phyloP scores from a whole-genome alignment of 2,797 vertebrate species.

The Cyprinella venusta region DNA sequence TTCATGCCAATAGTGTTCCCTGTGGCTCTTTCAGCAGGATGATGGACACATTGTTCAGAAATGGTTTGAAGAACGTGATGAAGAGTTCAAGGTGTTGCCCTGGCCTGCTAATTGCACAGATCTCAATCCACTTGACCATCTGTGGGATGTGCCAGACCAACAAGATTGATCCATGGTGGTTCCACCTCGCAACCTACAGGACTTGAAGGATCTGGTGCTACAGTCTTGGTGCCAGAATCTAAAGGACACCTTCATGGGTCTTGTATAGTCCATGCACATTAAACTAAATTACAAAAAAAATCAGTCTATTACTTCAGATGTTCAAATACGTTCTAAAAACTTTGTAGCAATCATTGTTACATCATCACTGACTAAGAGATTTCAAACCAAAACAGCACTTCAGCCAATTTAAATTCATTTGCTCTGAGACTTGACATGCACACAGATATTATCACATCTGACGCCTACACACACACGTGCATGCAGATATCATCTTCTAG shows the following conservation, averaged over 20 bases:
- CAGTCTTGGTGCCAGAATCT: too few relatives aligned
- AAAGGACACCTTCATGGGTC: too few relatives aligned
- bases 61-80: neutral
- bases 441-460: conserved; percentile 35
- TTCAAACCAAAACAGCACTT: conserved; percentile 29
- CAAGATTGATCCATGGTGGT: neutral
- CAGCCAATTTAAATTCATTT: conserved; percentile 23
- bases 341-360: neutral
- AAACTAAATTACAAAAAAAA: rapidly evolving
- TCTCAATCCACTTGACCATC: neutral
- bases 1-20: too few relatives aligned
- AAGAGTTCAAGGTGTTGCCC: neutral
- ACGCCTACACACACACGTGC: conserved; percentile 25
- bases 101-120: too few relatives aligned
- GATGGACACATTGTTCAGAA: too few relatives aligned
- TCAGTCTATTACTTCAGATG: neutral
- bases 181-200: too few relatives aligned
- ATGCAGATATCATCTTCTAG: conserved; percentile 50
- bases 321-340: neutral
- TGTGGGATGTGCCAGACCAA: neutral
- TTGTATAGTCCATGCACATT: too few relatives aligned
- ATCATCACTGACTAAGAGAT: neutral
- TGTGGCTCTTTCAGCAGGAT: neutral
- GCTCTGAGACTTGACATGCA: conserved; percentile 27
- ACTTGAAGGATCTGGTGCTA: too few relatives aligned